Evolutionary conservation across 2,888 invertebrate species (phyloP).

Genomic region (Yponomeuta evonymella): DNA sequence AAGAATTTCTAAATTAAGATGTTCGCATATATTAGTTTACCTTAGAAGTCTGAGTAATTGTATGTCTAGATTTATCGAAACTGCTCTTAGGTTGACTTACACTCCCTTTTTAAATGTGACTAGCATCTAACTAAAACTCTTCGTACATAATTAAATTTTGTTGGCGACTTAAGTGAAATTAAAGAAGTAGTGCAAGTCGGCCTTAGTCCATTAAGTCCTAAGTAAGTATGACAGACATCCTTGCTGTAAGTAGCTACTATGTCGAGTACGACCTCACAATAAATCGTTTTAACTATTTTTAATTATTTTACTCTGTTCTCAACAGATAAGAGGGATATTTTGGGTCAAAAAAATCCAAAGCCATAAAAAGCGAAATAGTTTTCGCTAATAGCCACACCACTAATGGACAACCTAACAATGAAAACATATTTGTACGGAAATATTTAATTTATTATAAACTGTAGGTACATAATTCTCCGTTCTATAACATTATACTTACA

Average conservation of each 20-base stretch:
- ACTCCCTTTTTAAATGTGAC: not conserved
- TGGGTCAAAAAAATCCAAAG: too few relatives aligned
- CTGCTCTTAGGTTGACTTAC: not conserved
- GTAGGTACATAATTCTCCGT: conserved; percentile 20
- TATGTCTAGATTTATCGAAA: conserved; percentile 5
- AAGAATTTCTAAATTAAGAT: not conserved
- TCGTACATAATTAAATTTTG: not conserved
- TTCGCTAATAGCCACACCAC: not conserved
- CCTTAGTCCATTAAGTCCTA: too few relatives aligned
- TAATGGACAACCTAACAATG: not conserved
- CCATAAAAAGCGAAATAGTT: too few relatives aligned
- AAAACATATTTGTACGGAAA: conserved; percentile 19
- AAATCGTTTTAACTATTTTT: too few relatives aligned
- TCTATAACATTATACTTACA: conserved; percentile 18
- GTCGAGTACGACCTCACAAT: too few relatives aligned
- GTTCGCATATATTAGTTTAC: conserved; percentile 1
- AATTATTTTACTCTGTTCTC: too few relatives aligned
- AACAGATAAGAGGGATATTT: too few relatives aligned
- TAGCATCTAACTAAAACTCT: not conserved
- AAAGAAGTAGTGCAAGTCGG: too few relatives aligned
- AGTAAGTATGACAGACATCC: too few relatives aligned
- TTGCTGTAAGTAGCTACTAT: too few relatives aligned
- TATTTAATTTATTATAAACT: conserved; percentile 25
- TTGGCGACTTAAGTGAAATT: too few relatives aligned
- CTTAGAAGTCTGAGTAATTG: conserved; percentile 13